These are phyloP conservation scores for Cyprinodon diabolis DNA, from an alignment of 2,797 vertebrate species.

Conservation along the genomic window DNA sequence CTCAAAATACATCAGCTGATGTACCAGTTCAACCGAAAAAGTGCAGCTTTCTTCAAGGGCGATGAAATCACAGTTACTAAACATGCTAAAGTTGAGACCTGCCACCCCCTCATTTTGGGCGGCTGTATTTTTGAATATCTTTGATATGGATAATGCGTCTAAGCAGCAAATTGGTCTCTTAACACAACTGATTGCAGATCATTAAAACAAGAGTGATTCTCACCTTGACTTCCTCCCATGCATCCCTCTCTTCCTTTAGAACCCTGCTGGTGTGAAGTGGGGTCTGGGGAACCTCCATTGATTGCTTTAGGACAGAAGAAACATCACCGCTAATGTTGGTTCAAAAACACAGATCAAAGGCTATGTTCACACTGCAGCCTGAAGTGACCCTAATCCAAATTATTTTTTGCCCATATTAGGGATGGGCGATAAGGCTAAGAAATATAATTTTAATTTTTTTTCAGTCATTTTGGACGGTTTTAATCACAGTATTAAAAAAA, in stretches of 20 bases:
- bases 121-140: not conserved
- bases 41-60: not conserved
- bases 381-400: too few relatives aligned
- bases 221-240: slow-evolving; percentile 98
- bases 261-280: slow-evolving; percentile 97
- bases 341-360: not conserved
- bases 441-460: too few relatives aligned
- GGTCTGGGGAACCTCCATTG: slow-evolving; percentile 95
- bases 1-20: too few relatives aligned
- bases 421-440: too few relatives aligned
- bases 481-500: too few relatives aligned
- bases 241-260: slow-evolving; percentile 93
- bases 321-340: slow-evolving; percentile 5
- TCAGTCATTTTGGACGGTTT: too few relatives aligned
- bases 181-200: not conserved
- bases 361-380: too few relatives aligned
- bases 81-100: not conserved
- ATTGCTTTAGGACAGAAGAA: slow-evolving; percentile 81
- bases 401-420: too few relatives aligned
- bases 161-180: not conserved
- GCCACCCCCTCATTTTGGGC: not conserved
- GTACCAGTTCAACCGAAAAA: not conserved
- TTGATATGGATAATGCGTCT: not conserved
- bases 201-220: slow-evolving; percentile 22
- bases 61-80: not conserved